Base-by-base conservation (phyloP, 2,113 vertebrate species). In the Archocentrus centrarchus region DNA sequence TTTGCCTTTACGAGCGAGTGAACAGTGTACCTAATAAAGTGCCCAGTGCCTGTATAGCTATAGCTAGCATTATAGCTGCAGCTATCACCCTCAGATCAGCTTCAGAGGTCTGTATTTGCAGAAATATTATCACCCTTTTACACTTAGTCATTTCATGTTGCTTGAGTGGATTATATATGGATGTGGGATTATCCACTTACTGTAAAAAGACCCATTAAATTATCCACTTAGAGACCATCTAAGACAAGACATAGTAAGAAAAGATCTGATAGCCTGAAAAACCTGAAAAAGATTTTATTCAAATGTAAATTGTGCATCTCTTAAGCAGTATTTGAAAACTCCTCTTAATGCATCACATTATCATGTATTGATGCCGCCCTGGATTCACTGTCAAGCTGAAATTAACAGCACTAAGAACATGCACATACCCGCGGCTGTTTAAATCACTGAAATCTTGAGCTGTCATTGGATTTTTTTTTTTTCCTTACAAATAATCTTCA, bases 201-300 rank as follows among this genome's bases (percentile, higher is more conserved):
- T 68, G 64, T 53, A n/a, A 57, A 90, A 82, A 84, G 62, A 59
- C n/a, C 68, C 62, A 84, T 76, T 73, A 77, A 68, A 83, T 91
- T 80, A 81, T 84, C 79, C 68, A 86, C 81, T 84, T 78, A 63
- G 62, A 89, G 80, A 77, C 1, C 61, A 85, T 73, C 82, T 22
- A 53, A 83, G 44, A 81, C 35, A 55, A 60, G 64, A 76, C 47
- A 53, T 24, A n/a, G 68, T 73, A 73, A 73, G n/a, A 88, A 82
- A 47, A 79, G 27, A 75, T 83, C 84, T 47, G 57, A 81, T 44
- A 50, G 61, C 35, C 61, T 75, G 11, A 81, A 81, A 83, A n/a
- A 77, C 60, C 78, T 78, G 24, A 82, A 35, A 73, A 55, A 59
- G 20, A 44, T 75, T 35, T 62, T 59, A 73, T 84, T 89, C 63